phyloP scores from a whole-genome alignment of 2,888 invertebrate species.

The Pharmacophagus antenor region DNA sequence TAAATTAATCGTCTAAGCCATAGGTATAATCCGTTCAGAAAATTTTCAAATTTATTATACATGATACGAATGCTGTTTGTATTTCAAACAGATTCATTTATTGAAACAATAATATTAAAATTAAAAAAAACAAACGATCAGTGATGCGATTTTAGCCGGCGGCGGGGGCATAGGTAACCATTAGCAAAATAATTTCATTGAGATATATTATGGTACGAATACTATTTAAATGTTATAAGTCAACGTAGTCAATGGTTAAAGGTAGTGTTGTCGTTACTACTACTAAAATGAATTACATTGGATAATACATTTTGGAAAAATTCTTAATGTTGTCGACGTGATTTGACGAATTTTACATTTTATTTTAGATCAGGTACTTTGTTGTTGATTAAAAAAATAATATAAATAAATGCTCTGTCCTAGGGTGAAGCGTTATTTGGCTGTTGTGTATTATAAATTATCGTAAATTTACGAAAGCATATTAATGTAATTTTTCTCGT shows the following conservation, averaged over 20 bases:
- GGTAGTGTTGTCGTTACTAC: conserved; percentile 76
- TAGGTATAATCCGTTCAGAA: no score
- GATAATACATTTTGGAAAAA: conserved; percentile 51
- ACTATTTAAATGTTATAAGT: conserved; percentile 70
- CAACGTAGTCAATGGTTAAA: conserved; percentile 76
- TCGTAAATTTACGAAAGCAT: conserved; percentile 41
- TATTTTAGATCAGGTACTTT: conserved; percentile 43
- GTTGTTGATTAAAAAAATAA: conserved; percentile 41
- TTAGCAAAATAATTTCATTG: conserved; percentile 61
- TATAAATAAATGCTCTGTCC: conserved; percentile 37
- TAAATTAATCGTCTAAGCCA: no score
- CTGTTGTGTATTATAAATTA: conserved; percentile 68
- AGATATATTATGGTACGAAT: conserved; percentile 65
- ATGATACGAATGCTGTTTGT: not conserved
- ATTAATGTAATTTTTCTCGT: conserved; percentile 47
- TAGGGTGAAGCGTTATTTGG: conserved; percentile 48
- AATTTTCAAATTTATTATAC: not conserved
- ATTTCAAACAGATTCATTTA: not conserved
- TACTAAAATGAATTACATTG: conserved; percentile 56
- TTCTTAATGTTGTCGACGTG: conserved; percentile 51
- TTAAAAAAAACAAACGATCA: not conserved
- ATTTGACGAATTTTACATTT: conserved; percentile 44
- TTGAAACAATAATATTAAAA: no score
- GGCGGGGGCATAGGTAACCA: conserved; percentile 58
- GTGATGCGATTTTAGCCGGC: conserved; percentile 48